Percentiles rank a stretch among this genome's conserved stretches.
These are phyloP conservation scores for Habropoda laboriosa DNA, from an alignment of 1,140 invertebrate species.

Conservation along the genomic window DNA sequence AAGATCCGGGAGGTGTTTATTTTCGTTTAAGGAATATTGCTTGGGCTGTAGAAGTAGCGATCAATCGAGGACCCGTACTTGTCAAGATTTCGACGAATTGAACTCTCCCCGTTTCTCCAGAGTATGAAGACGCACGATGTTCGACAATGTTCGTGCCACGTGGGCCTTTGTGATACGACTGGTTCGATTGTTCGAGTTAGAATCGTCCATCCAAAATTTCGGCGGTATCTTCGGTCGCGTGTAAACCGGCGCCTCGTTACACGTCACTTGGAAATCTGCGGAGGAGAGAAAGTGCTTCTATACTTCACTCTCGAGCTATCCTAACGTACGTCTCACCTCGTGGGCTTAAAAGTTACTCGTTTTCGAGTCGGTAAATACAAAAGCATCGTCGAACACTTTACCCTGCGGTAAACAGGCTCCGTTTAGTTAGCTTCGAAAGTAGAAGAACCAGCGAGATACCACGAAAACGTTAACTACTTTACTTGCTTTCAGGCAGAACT, in stretches of 20 bases:
- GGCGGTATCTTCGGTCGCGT: slow-evolving; percentile 61
- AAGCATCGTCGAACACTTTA: slow-evolving; percentile 11
- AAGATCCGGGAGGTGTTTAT: neutral
- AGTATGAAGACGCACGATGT: slow-evolving; percentile 64
- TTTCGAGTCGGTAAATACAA: slow-evolving; percentile 6
- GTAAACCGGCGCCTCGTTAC: slow-evolving; percentile 67
- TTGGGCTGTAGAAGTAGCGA: neutral
- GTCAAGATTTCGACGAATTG: slow-evolving; percentile 32
- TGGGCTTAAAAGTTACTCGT: slow-evolving; percentile 8
- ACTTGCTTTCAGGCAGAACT: slow-evolving; percentile 42
- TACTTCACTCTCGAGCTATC: neutral
- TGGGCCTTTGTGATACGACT: slow-evolving; percentile 63
- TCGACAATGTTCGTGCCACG: slow-evolving; percentile 66
- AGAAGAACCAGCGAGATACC: no score
- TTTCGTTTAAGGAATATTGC: neutral
- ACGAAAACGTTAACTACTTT: slow-evolving; percentile 3
- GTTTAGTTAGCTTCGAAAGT: neutral
- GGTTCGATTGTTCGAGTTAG: slow-evolving; percentile 41
- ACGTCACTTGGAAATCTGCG: slow-evolving; percentile 65
- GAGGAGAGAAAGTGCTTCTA: slow-evolving; percentile 16
- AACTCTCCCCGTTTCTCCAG: slow-evolving; percentile 50
- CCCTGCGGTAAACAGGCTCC: slow-evolving; percentile 19
- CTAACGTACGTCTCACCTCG: neutral
- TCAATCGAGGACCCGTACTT: neutral
- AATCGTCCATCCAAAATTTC: slow-evolving; percentile 44